Evolutionary conservation across 2,797 vertebrate genomes (phyloP).

Genomic region (Adrianichthys oophorus): DNA sequence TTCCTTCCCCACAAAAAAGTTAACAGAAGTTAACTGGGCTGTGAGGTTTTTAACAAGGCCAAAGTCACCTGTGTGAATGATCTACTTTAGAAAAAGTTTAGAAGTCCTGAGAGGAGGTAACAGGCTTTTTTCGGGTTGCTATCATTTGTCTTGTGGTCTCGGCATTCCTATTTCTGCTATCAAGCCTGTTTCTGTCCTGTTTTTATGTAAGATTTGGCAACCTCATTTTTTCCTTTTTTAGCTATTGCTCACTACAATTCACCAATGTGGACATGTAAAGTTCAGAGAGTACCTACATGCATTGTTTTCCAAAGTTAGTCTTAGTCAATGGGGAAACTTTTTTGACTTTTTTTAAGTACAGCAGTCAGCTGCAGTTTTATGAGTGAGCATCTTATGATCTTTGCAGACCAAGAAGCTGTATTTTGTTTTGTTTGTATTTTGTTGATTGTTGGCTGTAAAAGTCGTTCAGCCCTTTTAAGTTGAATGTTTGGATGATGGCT

Average conservation of each 20-base stretch:
- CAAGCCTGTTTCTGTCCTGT: conserved; percentile 28
- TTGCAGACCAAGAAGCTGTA: conserved; percentile 9
- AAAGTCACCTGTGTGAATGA: conserved; percentile 42
- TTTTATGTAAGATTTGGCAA: conserved; percentile 33
- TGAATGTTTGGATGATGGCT: too few species aligned
- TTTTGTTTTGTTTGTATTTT: too few species aligned
- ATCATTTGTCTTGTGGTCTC: conserved; percentile 57
- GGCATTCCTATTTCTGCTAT: conserved; percentile 34
- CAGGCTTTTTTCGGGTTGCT: conserved; percentile 28
- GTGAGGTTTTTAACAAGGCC: conserved; percentile 54
- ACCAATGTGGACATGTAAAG: conserved; percentile 28
- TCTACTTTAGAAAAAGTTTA: conserved; percentile 51
- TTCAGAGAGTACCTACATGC: conserved; percentile 40
- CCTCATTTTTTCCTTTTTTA: conserved; percentile 5
- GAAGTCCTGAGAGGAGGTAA: conserved; percentile 42
- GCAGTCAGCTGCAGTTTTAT: conserved; percentile 48
- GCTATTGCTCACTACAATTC: conserved; percentile 14
- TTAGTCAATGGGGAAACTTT: conserved; percentile 50
- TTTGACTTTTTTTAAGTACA: conserved; percentile 38
- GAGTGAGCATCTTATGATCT: conserved; percentile 37
- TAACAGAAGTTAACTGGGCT: conserved; percentile 18
- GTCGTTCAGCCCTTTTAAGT: conserved; percentile 1
- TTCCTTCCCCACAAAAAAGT: too few species aligned
- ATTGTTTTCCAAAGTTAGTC: conserved; percentile 49
- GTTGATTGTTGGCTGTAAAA: conserved; percentile 3